These are phyloP conservation scores for Scaptodrosophila latifasciaeformis DNA, from an alignment of 2,888 invertebrate species.

Conservation along the genomic window DNA sequence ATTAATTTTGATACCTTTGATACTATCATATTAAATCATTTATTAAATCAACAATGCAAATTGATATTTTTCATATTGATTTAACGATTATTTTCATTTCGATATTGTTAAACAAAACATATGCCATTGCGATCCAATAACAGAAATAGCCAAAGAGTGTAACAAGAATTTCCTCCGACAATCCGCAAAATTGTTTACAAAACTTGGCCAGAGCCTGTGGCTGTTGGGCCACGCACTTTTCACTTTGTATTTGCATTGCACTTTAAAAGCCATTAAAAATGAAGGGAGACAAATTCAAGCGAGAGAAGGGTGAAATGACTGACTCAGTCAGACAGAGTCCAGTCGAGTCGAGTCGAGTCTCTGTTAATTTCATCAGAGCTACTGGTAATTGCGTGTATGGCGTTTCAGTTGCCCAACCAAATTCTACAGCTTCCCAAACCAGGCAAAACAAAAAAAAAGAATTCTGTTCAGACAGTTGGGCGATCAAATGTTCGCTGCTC, in stretches of 20 bases:
- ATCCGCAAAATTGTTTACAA: not conserved
- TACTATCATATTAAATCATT: too few species aligned
- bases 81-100: too few species aligned
- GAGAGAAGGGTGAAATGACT: too few species aligned
- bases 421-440: not conserved
- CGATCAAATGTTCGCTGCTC: not conserved
- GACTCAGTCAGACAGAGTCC: not conserved
- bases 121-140: too few species aligned
- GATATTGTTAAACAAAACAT: too few species aligned
- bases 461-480: too few species aligned
- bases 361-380: conserved; percentile 66
- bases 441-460: not conserved
- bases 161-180: too few species aligned
- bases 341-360: conserved; percentile 12
- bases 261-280: conserved; percentile 63
- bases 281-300: conserved; percentile 47
- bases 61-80: too few species aligned
- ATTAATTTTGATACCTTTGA: not conserved
- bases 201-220: too few species aligned
- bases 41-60: too few species aligned
- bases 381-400: conserved; percentile 61
- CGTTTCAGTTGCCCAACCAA: conserved; percentile 30
- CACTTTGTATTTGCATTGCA: conserved; percentile 29
- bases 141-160: too few species aligned
- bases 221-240: not conserved